A percentile compares a stretch with the other conserved stretches of the same genome.
These are phyloP conservation scores for Percina caprodes DNA, from an alignment of 2,113 vertebrate species.

Conservation along the genomic window DNA sequence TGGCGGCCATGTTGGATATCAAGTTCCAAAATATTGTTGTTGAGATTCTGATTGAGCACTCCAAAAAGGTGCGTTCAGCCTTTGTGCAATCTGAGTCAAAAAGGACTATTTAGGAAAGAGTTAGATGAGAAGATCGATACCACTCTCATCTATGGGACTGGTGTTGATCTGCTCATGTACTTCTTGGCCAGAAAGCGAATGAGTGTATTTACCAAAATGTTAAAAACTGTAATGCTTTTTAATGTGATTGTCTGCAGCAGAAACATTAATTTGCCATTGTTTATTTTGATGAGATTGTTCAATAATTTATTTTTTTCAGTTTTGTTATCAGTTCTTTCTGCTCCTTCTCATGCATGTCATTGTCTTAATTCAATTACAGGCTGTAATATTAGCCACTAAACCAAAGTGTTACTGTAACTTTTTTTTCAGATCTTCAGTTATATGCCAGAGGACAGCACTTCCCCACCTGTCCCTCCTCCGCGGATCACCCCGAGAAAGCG, in stretches of 20 bases:
- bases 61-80: constrained; percentile 85
- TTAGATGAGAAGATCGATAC: background rate
- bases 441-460: constrained; percentile 88
- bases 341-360: background rate
- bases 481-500: constrained; percentile 90
- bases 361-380: constrained; percentile 2
- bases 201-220: background rate
- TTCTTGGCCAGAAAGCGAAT: background rate
- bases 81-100: background rate
- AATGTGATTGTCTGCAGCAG: too few species aligned
- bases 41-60: constrained; percentile 96
- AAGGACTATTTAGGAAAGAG: background rate
- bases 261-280: background rate
- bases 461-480: constrained; percentile 92
- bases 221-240: background rate
- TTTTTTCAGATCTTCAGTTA: constrained; percentile 90
- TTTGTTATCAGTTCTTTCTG: background rate
- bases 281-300: background rate
- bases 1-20: constrained; percentile 98
- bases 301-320: background rate
- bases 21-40: constrained; percentile 98
- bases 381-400: constrained; percentile 14
- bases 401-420: background rate
- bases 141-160: background rate
- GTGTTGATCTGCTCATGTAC: background rate